Conservation (phyloP, 2,797 vertebrate genomes). For the Pangasius sanitwongsei region DNA sequence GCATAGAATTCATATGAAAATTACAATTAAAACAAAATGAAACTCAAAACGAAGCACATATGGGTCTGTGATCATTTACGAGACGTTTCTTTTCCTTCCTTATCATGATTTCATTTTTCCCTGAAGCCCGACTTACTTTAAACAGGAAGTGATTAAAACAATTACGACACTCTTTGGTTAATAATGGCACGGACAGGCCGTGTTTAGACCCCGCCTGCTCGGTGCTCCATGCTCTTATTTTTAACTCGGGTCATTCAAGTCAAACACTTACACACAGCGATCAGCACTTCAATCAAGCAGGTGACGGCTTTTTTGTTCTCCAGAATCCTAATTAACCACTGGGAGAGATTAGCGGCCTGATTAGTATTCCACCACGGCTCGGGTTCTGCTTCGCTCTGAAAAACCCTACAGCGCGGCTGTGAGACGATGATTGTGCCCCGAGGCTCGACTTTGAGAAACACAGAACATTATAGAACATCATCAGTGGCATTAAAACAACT, state of each 20-base stretch:
- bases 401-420: background rate
- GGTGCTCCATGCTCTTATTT: background rate
- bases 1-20: background rate
- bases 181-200: background rate
- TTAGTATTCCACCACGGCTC: constrained; percentile 36
- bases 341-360: constrained; percentile 48
- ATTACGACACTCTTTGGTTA: constrained; percentile 3
- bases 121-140: constrained; percentile 16
- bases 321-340: constrained; percentile 46
- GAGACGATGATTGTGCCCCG: constrained; percentile 3
- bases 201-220: background rate
- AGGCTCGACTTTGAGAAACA: background rate
- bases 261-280: constrained; percentile 28
- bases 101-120: background rate
- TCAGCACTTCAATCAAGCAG: constrained; percentile 42
- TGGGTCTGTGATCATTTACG: background rate
- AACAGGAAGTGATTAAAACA: constrained; percentile 28
- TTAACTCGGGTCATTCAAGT: constrained; percentile 37
- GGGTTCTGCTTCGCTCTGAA: constrained; percentile 8
- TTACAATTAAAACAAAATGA: background rate
- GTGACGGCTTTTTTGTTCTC: constrained; percentile 36
- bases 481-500: background rate
- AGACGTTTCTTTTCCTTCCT: background rate
- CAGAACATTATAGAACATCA: constrained; percentile 21
- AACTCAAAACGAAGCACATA: constrained; percentile 16